These are phyloP conservation scores for Bufo bufo DNA, from an alignment of 2,113 vertebrate genomes.

Conservation along the genomic window DNA sequence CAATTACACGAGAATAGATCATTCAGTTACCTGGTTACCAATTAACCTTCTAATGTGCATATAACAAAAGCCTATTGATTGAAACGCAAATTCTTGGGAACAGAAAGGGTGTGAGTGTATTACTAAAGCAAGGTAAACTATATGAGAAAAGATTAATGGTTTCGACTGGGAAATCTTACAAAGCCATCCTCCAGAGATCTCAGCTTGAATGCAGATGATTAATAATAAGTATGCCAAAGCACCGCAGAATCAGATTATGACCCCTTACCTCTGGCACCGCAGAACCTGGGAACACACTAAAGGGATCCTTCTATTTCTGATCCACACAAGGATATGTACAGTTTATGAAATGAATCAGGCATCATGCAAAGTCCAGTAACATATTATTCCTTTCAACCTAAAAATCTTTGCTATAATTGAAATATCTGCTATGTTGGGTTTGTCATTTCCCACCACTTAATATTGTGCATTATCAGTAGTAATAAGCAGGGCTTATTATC, in stretches of 20 bases:
- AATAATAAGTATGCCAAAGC: constrained; percentile 8
- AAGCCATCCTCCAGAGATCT: neutral
- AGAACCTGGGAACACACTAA: neutral
- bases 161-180: neutral
- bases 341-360: neutral
- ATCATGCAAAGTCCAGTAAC: neutral
- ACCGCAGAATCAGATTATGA: neutral
- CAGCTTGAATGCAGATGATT: constrained; percentile 7
- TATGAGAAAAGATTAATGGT: constrained; percentile 10
- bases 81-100: neutral
- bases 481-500: too few relatives aligned
- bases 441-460: too few relatives aligned
- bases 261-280: neutral
- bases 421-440: neutral
- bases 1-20: neutral
- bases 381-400: neutral
- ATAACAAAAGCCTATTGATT: neutral
- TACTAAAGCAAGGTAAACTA: neutral
- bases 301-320: neutral
- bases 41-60: constrained; percentile 14
- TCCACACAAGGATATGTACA: neutral
- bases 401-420: neutral
- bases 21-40: neutral
- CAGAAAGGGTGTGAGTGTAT: neutral
- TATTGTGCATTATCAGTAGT: too few relatives aligned